A percentile compares a stretch with the other conserved stretches of the same genome.
These are phyloP conservation scores for Lithosia quadra DNA, from an alignment of 2,888 invertebrate species.

Conservation along the genomic window DNA sequence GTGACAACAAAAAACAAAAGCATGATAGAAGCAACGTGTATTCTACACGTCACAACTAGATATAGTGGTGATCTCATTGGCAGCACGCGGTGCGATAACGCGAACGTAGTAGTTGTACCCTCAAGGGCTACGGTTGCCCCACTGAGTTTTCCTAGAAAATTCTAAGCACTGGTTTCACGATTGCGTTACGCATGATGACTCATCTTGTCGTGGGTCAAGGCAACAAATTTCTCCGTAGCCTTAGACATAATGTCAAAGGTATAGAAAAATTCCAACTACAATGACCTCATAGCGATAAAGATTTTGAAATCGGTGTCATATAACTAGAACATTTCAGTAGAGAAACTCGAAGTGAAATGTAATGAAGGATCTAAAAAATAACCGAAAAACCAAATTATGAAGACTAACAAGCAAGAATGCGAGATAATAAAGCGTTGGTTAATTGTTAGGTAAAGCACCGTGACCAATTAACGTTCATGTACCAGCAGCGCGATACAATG, in stretches of 20 bases:
- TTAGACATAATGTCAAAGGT: constrained; percentile 3
- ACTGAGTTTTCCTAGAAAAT: constrained; percentile 42
- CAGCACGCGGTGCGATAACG: constrained; percentile 65
- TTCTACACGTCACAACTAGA: constrained; percentile 76
- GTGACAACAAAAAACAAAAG: constrained; percentile 57
- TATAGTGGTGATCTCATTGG: constrained; percentile 84
- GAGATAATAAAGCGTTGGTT: constrained; percentile 65
- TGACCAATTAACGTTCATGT: constrained; percentile 80
- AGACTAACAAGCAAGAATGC: constrained; percentile 57
- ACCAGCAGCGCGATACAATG: constrained; percentile 62
- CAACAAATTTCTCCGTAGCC: constrained; percentile 36
- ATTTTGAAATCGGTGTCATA: constrained; percentile 1
- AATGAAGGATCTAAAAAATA: constrained; percentile 33
- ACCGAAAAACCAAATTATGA: constrained; percentile 44
- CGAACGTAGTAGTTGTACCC: constrained; percentile 49
- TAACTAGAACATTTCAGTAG: constrained; percentile 15
- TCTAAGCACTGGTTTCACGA: constrained; percentile 27
- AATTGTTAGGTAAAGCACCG: constrained; percentile 83
- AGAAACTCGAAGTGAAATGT: constrained; percentile 31
- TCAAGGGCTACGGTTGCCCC: constrained; percentile 56
- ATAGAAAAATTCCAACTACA: constrained; percentile 1
- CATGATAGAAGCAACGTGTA: constrained; percentile 55
- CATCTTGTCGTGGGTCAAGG: constrained; percentile 44
- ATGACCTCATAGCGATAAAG: background rate
- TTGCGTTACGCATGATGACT: constrained; percentile 35